Evolutionary conservation across 2,888 invertebrate genomes (phyloP).

Genomic region (Cerastoderma edule): DNA sequence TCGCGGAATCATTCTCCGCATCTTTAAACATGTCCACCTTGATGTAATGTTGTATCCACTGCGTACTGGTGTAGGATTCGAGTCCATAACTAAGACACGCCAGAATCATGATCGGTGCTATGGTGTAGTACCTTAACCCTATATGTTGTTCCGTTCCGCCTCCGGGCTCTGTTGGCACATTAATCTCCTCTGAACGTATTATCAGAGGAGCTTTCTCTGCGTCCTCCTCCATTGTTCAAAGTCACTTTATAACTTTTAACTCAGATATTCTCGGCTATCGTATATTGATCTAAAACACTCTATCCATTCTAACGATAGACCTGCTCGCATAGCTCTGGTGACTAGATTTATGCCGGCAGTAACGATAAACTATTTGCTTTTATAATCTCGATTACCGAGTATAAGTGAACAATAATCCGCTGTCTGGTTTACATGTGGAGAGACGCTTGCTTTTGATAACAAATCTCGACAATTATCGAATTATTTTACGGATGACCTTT

Average conservation of each 20-base stretch:
- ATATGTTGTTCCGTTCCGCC: not conserved
- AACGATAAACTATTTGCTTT: too few species aligned
- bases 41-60: constrained; percentile 40
- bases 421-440: too few species aligned
- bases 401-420: too few species aligned
- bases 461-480: too few species aligned
- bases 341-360: too few species aligned
- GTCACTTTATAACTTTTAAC: constrained; percentile 3
- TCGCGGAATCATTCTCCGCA: not conserved
- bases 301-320: not conserved
- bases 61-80: constrained; percentile 20
- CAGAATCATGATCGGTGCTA: constrained; percentile 19
- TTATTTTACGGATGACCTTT: too few species aligned
- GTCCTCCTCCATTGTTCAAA: not conserved
- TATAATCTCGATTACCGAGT: not conserved
- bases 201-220: constrained; percentile 24
- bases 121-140: constrained; percentile 13
- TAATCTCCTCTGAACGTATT: not conserved
- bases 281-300: not conserved
- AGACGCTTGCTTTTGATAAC: too few species aligned
- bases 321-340: not conserved
- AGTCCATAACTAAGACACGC: constrained; percentile 15
- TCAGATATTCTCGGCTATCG: not conserved
- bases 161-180: too few species aligned
- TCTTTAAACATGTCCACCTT: constrained; percentile 1